phyloP scores from a whole-genome alignment of 2,797 vertebrate species.

The Smutsia gigantea region DNA sequence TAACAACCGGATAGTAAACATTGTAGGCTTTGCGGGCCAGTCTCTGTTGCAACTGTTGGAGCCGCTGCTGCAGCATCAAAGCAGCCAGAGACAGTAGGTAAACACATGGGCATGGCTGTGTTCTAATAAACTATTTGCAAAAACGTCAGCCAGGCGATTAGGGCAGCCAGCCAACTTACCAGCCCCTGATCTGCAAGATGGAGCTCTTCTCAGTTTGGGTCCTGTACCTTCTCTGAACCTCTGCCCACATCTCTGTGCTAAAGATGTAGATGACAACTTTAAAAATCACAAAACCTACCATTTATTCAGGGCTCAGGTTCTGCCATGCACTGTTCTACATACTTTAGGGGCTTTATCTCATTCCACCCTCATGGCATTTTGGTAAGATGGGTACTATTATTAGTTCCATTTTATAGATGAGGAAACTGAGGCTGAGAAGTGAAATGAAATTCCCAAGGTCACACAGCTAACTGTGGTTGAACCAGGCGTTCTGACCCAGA shows the following conservation, averaged over 20 bases:
- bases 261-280: background rate
- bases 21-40: background rate
- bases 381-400: background rate
- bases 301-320: background rate
- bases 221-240: background rate
- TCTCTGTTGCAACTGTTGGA: background rate
- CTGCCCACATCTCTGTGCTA: background rate
- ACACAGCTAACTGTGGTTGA: background rate
- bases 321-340: background rate
- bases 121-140: background rate
- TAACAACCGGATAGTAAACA: background rate
- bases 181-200: background rate
- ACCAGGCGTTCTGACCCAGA: background rate
- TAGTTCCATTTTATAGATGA: background rate
- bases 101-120: background rate
- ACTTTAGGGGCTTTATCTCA: background rate
- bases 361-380: background rate
- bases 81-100: background rate
- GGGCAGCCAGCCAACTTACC: fast-evolving
- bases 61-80: background rate
- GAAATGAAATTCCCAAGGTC: background rate
- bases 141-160: fast-evolving
- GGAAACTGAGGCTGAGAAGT: slow-evolving; percentile 4
- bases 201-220: background rate
- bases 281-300: background rate